A percentile compares a stretch with the other conserved stretches of the same genome.
phyloP scores from a whole-genome alignment of 1,140 invertebrate species.

The Triops cancriformis region DNA sequence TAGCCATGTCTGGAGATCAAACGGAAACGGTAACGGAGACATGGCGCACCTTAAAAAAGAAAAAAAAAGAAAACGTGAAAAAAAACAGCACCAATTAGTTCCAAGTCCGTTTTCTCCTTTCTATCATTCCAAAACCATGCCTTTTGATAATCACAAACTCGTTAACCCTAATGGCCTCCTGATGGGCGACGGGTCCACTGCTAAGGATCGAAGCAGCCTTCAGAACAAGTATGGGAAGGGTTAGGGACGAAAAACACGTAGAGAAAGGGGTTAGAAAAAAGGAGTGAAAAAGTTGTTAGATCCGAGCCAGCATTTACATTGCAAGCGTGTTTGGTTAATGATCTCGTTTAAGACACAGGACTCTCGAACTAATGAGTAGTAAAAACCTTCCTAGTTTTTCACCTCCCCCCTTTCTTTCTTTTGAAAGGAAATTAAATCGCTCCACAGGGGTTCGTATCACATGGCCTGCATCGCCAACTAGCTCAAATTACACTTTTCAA shows the following conservation, averaged over 20 bases:
- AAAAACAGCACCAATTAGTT: neutral
- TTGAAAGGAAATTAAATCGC: neutral
- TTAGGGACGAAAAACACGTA: too few relatives aligned
- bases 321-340: neutral
- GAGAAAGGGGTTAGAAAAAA: neutral
- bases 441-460: neutral
- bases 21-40: neutral
- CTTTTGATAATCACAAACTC: neutral
- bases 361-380: constrained; percentile 2
- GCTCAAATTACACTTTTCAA: neutral
- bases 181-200: neutral
- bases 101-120: neutral
- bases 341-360: neutral
- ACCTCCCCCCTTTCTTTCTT: neutral
- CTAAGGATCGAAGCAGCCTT: neutral
- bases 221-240: too few relatives aligned
- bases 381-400: neutral
- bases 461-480: neutral
- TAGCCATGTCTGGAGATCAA: constrained; percentile 10
- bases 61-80: neutral
- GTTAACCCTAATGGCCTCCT: neutral
- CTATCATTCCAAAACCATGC: neutral
- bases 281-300: neutral
- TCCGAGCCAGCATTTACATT: neutral
- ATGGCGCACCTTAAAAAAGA: neutral